Evolutionary conservation across 2,888 invertebrate genomes (phyloP).

Genomic region (Leucophora obtusa): DNA sequence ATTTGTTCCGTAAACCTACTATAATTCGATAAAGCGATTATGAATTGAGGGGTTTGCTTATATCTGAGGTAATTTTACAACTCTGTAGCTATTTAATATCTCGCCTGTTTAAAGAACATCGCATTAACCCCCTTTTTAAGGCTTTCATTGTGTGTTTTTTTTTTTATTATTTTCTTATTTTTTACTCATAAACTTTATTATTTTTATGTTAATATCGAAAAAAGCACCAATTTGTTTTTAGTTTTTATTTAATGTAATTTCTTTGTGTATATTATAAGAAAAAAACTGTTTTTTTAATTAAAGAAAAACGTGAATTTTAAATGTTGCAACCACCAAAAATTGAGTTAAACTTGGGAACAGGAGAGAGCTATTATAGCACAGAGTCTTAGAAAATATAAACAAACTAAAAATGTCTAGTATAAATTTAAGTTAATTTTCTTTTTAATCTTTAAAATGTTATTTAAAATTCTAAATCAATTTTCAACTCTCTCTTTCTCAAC

Average conservation of each 20-base stretch:
- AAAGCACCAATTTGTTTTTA: conserved; percentile 32
- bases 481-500: conserved; percentile 41
- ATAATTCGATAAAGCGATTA: too few relatives aligned
- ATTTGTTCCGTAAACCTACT: too few relatives aligned
- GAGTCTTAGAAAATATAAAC: conserved; percentile 69
- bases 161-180: conserved; percentile 38
- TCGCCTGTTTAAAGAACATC: conserved; percentile 53
- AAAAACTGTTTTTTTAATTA: conserved; percentile 63
- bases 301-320: conserved; percentile 61
- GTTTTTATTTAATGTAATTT: conserved; percentile 48
- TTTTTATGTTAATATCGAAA: conserved; percentile 34
- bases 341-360: conserved; percentile 78
- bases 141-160: conserved; percentile 44
- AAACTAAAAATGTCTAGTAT: conserved; percentile 54
- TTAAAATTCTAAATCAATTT: conserved; percentile 24
- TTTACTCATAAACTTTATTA: conserved; percentile 36
- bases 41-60: too few relatives aligned
- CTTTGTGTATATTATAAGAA: conserved; percentile 60
- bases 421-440: conserved; percentile 58
- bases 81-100: conserved; percentile 64
- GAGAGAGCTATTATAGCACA: conserved; percentile 78
- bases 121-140: conserved; percentile 36
- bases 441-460: conserved; percentile 54
- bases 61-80: conserved; percentile 23
- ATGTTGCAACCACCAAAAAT: conserved; percentile 66